Evolutionary conservation across 2,113 vertebrate species (phyloP), one percentile per base, ranked within the genome.

Genomic region (Elaphurus davidianus): DNA sequence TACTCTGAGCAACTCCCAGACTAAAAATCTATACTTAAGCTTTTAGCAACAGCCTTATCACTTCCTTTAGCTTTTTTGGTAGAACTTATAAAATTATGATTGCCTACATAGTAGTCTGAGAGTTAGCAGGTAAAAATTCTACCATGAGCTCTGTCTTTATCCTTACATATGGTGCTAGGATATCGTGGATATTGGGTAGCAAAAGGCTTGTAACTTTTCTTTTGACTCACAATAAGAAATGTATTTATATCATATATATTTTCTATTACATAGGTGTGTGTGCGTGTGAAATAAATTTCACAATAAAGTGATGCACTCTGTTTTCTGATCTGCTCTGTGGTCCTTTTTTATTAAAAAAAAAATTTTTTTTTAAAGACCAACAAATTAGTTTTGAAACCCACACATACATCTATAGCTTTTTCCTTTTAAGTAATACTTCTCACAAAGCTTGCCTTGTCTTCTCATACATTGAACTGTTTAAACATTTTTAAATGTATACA

Each of bases 261-360:
- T 97, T 97, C 86, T 91, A 74, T 92, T 89, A 71, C 27, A 40
- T 55, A 87, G 71, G 30, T 40, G 4, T 91, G 13, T 81, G 40
- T 90, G 27, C 89, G 1, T 60, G 43, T 96, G 90, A 97, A 97
- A 78, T 93, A 97, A 86, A 12, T 90, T 97, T 94, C 43, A 97
- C 76, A 97, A 97, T 98, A 98, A 98, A 98, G 25, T 86, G 54
- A 82, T 95, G 19, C 25, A n/a, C 33, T 54, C 27, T 90, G 27
- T 93, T 98, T 96, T 97, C 19, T 97, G 82, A 95, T 87, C 85
- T 95, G 13, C 19, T 97, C 33, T 95, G 28, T 96, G 89, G 55
- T 96, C 74, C 45, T 95, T 91, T 98, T 93, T 92, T 54, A 90
- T 95, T 60, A 45, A 86, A 83, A 60, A 59, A 27, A 59, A 28